Base-by-base conservation (phyloP, 2,113 vertebrate species). In the Amphilophus citrinellus region DNA sequence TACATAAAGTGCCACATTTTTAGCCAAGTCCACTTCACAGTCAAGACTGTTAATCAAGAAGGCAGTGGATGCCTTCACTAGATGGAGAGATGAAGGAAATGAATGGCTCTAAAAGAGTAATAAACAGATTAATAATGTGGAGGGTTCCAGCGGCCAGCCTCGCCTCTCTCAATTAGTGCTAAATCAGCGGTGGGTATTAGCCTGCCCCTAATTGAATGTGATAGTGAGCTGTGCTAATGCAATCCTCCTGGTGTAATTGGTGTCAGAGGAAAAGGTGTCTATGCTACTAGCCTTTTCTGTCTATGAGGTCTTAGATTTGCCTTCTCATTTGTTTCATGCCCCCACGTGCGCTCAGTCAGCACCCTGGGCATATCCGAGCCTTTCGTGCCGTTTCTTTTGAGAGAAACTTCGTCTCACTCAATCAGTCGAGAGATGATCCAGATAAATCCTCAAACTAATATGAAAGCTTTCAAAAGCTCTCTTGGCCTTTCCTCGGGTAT, bases 81-180 rank as follows among this genome's bases (percentile, higher is more conserved):
- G 76, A 85, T 85, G 32, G 59, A 78, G 57, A 76, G 75, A 87
- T 79, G 65, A 77, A 79, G 79, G 27, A 76, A 88, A 83, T 35
- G 61, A 80, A 85, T 75, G 82, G 59, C 62, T 93, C 84, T 92
- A 77, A 93, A 88, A 83, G 82, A 82, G 85, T 89, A 90, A 95
- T 94, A 94, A 93, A 94, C 93, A 90, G 92, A 95, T 92, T 92
- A 92, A 93, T 94, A 87, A 89, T 60, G 73, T 77, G 77, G 82
- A 91, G 86, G 88, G 91, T 91, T 95, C 84, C 83, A 76, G 77
- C 63, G 82, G 71, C 68, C 76, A 76, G 83, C 83, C 63, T 92
- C 53, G 82, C 87, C 89, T 93, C 92, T 92, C 94, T 94, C 92
- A 91, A 94, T 95, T 95, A 95, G 93, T 85, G 90, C 87, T 91